Base-by-base conservation (phyloP, 2,113 vertebrate species). In the Nothocercus nigrocapillus region DNA sequence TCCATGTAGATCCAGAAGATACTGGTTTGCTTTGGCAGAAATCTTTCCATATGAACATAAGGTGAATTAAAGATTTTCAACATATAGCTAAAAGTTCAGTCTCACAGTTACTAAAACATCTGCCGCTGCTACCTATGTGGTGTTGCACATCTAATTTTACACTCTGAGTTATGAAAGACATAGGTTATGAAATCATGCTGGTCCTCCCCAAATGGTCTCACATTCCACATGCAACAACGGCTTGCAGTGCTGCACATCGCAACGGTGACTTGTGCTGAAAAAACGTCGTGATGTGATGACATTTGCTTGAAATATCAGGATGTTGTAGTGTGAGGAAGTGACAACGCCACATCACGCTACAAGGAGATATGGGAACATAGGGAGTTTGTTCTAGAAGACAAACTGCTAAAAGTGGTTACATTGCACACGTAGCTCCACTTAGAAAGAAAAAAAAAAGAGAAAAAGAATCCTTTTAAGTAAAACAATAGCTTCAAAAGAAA, bases 21-120 rank as follows among this genome's bases (percentile, higher is more conserved):
- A 85, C 81, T 40, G 72, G 82, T 22, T 90, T 34, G 82, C 68
- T 93, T 85, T 93, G 80, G 69, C 15, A n/a, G 90, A 69, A 62
- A 49, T 78, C 80, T 96, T 93, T 95, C 93, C 80, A 88, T 49
- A 96, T 89, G 91, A 95, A 95, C 94, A 88, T 88, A 88, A 88
- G 79, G 64, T 25, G 93, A 91, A 96, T 92, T 69, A 84, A 77
- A 85, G 34, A 73, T 40, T 93, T 93, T 78, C 91, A 61, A 69
- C 69, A 83, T 9, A 61, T 9, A 88, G 62, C 90, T 94, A 1
- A 0, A 93, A 86, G 77, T 83, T 93, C 94, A 95, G n/a, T 72
- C 69, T 82, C 81, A 85, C 79, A 93, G 93, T 86, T 95, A 58
- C 66, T 62, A 78, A 90, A 95, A 92, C 85, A 92, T 87, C 92